Evolutionary conservation across 2,888 invertebrate genomes (phyloP).

Genomic region (Melanargia galathea): DNA sequence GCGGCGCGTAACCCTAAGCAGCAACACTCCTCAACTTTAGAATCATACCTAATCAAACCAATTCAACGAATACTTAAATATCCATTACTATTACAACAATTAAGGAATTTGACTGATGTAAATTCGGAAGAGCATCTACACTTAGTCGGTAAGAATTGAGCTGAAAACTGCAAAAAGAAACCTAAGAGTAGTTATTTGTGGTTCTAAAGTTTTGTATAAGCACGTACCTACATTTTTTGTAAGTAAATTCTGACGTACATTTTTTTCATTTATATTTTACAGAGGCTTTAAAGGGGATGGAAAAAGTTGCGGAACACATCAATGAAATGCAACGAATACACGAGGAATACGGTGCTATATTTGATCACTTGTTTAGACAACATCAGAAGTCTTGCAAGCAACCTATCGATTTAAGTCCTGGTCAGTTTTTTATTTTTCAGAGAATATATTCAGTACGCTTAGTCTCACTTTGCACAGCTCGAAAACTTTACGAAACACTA

Average conservation of each 20-base stretch:
- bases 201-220: background rate
- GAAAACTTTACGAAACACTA: too few species aligned
- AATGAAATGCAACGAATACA: slow-evolving; percentile 99
- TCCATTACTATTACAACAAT: slow-evolving; percentile 95
- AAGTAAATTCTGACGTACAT: background rate
- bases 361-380: slow-evolving; percentile 97
- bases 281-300: slow-evolving; percentile 99
- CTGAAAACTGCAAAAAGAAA: background rate
- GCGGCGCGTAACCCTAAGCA: slow-evolving; percentile 96
- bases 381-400: slow-evolving; percentile 97
- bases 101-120: slow-evolving; percentile 95
- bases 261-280: slow-evolving; percentile 45
- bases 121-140: slow-evolving; percentile 97
- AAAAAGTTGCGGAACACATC: slow-evolving; percentile 99
- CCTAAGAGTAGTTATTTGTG: background rate
- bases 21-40: slow-evolving; percentile 97
- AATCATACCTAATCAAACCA: slow-evolving; percentile 99
- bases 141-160: slow-evolving; percentile 87
- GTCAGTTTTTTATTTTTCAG: slow-evolving; percentile 59
- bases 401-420: slow-evolving; percentile 96
- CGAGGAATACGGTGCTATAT: slow-evolving; percentile 99
- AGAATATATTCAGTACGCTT: too few species aligned
- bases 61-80: slow-evolving; percentile 99
- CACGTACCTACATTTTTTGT: too few species aligned
- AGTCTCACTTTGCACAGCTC: too few species aligned